Evolutionary conservation across 2,113 vertebrate species (phyloP), one percentile per base, ranked within the genome.

Genomic region (Gorsachius goisagi): DNA sequence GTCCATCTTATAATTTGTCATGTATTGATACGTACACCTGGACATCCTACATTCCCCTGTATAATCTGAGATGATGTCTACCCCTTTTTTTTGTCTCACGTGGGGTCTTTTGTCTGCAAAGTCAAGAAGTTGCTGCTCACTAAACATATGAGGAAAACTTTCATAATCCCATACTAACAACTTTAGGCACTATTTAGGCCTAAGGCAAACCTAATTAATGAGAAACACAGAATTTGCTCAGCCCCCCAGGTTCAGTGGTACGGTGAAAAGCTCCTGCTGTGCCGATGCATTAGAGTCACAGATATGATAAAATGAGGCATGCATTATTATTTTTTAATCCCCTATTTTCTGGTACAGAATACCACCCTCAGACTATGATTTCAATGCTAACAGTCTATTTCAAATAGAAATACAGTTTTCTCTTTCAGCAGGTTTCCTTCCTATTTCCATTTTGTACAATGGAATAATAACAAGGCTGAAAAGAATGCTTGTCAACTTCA

Each of bases 221-320:
- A 87, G 66, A 82, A 93, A 85, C 66, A 74, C 58, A 88, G 69
- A 91, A 91, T 89, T 92, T 97, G 20, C 77, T 94, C 32, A 82
- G 56, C 16, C 53, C 45, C 55, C n/a, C 86, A 79, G 59, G 85
- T 89, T 95, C 69, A 76, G 23, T 53, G 62, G 32, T 79, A 33
- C 6, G 30, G 63, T 60, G 75, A 50, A 90, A 89, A 88, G 41
- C 53, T 92, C 89, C 94, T 92, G 92, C 84, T 95, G 89, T 69
- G 89, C 82, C 88, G 80, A 91, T 69, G 28, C 73, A 92, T 82
- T 73, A 73, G 33, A 92, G 67, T 92, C 77, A 72, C 11, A 89
- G 77, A 76, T 26, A 89, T 3, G 45, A 75, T 69, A 95, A 89
- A 79, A 95, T 58, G 45, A 90, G 77, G 74, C 45, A 85, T 62